Conservation (phyloP, 2,888 invertebrate species). For the Lydus trimaculatus region DNA sequence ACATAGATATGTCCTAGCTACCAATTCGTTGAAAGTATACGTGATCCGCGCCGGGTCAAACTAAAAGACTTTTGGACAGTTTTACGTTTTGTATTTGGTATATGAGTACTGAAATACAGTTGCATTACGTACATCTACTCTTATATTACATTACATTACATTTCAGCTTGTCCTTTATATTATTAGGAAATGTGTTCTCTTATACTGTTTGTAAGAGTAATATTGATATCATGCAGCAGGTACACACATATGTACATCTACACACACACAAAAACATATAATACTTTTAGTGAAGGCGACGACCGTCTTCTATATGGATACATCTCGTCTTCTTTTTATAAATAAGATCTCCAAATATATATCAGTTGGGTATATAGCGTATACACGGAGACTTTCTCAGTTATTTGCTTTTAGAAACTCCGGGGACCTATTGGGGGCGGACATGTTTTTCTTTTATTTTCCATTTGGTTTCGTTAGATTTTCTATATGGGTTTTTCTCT, state of each 20-base stretch:
- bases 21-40: conserved; percentile 52
- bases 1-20: conserved; percentile 53
- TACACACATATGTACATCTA: conserved; percentile 27
- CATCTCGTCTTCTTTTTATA: conserved; percentile 44
- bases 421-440: conserved; percentile 48
- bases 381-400: conserved; percentile 38
- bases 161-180: conserved; percentile 48
- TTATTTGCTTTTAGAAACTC: conserved; percentile 49
- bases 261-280: neutral
- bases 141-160: conserved; percentile 48
- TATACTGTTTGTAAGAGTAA: conserved; percentile 34
- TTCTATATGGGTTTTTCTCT: conserved; percentile 45
- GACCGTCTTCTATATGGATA: neutral
- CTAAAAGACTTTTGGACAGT: conserved; percentile 53
- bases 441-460: conserved; percentile 55
- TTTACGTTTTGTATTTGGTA: conserved; percentile 55
- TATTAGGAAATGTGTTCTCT: conserved; percentile 37
- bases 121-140: conserved; percentile 49
- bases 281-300: neutral
- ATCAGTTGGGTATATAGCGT: conserved; percentile 28
- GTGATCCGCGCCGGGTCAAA: conserved; percentile 52
- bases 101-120: conserved; percentile 42
- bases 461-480: conserved; percentile 54
- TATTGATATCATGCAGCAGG: conserved; percentile 50
- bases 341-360: conserved; percentile 47